These are phyloP conservation scores for Fringilla coelebs DNA, from an alignment of 2,797 vertebrate species.

Conservation along the genomic window DNA sequence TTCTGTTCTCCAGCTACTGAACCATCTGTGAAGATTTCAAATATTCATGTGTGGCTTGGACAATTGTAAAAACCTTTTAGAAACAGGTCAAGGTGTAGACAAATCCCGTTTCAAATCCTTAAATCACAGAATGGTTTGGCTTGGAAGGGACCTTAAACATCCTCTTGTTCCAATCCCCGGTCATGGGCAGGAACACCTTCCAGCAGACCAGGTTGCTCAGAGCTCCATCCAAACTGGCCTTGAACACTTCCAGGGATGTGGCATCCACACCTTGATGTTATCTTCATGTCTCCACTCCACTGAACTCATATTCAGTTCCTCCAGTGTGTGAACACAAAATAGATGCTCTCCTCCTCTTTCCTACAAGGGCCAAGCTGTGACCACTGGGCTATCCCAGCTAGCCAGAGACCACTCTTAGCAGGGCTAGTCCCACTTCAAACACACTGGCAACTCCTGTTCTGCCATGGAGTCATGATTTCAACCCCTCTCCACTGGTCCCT, in stretches of 20 bases:
- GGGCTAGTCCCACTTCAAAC: background rate
- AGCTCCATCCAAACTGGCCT: background rate
- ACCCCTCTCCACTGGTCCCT: background rate
- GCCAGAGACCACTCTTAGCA: background rate
- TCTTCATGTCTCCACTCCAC: background rate
- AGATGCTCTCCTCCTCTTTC: background rate
- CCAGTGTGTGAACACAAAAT: background rate
- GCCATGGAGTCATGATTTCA: background rate
- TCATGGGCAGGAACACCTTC: background rate
- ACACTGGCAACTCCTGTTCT: rapidly evolving
- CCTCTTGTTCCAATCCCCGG: background rate
- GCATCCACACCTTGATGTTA: background rate
- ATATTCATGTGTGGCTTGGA: background rate
- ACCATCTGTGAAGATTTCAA: background rate
- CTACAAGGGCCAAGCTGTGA: background rate
- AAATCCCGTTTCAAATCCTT: background rate
- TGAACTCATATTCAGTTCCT: background rate
- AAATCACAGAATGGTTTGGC: background rate
- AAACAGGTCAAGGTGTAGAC: background rate
- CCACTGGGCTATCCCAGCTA: rapidly evolving
- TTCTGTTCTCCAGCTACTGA: background rate
- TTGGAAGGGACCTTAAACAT: too few relatives aligned
- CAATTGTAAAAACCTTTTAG: background rate
- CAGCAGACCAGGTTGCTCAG: background rate
- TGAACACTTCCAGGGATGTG: background rate